Evolutionary conservation across 2,888 invertebrate species (phyloP).

Genomic region (Dendrolimus houi): DNA sequence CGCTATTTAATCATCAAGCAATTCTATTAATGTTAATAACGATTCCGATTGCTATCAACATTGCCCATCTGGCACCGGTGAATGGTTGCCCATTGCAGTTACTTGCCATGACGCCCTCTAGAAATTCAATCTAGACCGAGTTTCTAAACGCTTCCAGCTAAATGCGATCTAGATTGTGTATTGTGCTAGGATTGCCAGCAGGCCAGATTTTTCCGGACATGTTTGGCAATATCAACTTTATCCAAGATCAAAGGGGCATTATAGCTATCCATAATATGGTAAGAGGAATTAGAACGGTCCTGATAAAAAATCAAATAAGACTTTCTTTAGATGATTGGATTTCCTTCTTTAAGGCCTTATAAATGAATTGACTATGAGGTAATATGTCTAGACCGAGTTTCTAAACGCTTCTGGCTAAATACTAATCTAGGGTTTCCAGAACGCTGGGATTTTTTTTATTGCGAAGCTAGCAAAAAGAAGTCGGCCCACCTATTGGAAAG

Average conservation of each 20-base stretch:
- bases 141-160: slow-evolving; percentile 44
- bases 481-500: too few relatives aligned
- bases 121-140: slow-evolving; percentile 42
- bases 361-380: too few relatives aligned
- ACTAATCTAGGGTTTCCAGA: background rate
- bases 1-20: background rate
- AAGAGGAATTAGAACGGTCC: too few relatives aligned
- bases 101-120: slow-evolving; percentile 39
- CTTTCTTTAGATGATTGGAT: too few relatives aligned
- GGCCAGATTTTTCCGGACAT: too few relatives aligned
- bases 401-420: slow-evolving; percentile 37
- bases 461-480: too few relatives aligned
- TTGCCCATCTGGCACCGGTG: slow-evolving; percentile 4
- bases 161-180: slow-evolving; percentile 12
- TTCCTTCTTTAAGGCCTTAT: too few relatives aligned
- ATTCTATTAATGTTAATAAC: background rate
- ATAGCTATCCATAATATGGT: too few relatives aligned
- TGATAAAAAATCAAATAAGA: too few relatives aligned
- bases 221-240: too few relatives aligned
- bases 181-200: background rate
- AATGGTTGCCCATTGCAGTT: slow-evolving; percentile 21
- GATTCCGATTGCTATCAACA: background rate
- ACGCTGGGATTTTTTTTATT: too few relatives aligned
- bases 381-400: slow-evolving; percentile 28
- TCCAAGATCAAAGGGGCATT: too few relatives aligned